A percentile compares a stretch with the other conserved stretches of the same genome.
phyloP scores from a whole-genome alignment of 2,888 invertebrate species.

The Spicauda simplicius region DNA sequence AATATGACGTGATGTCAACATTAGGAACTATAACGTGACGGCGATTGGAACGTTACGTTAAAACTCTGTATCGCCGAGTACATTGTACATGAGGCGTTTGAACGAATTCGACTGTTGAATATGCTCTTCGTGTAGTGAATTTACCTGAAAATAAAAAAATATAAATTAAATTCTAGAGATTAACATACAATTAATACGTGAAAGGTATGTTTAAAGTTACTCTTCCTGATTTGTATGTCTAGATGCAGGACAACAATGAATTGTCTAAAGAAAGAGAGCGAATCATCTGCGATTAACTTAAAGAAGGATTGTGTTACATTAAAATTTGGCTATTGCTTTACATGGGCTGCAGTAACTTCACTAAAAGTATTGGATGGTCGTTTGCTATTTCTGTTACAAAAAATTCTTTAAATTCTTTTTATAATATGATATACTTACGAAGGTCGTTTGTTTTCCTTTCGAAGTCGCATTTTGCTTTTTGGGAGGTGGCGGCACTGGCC shows the following conservation, averaged over 20 bases:
- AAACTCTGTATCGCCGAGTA: slow-evolving; percentile 91
- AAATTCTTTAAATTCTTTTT: neutral
- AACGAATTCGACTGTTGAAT: slow-evolving; percentile 97
- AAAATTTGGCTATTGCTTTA: too few relatives aligned
- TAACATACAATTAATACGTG: too few relatives aligned
- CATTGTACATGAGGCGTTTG: slow-evolving; percentile 96
- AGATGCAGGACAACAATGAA: too few relatives aligned
- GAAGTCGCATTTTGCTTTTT: slow-evolving; percentile 63
- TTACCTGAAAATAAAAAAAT: slow-evolving; percentile 78
- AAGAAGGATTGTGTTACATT: too few relatives aligned
- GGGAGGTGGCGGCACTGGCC: slow-evolving; percentile 72
- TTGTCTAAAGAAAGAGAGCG: too few relatives aligned
- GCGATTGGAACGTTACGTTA: slow-evolving; percentile 51
- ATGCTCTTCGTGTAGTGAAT: slow-evolving; percentile 89
- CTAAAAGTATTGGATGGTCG: too few relatives aligned
- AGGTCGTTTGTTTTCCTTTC: slow-evolving; percentile 78
- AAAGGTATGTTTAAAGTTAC: too few relatives aligned
- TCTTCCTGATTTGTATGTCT: too few relatives aligned
- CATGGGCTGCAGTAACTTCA: too few relatives aligned
- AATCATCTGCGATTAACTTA: too few relatives aligned
- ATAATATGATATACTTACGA: slow-evolving; percentile 63
- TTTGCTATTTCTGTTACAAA: neutral
- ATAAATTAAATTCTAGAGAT: too few relatives aligned
- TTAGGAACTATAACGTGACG: slow-evolving; percentile 28
- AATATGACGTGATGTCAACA: slow-evolving; percentile 22